Percentiles rank a stretch among this genome's conserved stretches.
Evolutionary conservation across 2,888 invertebrate species (phyloP).

Genomic region (Dendrolimus pini): DNA sequence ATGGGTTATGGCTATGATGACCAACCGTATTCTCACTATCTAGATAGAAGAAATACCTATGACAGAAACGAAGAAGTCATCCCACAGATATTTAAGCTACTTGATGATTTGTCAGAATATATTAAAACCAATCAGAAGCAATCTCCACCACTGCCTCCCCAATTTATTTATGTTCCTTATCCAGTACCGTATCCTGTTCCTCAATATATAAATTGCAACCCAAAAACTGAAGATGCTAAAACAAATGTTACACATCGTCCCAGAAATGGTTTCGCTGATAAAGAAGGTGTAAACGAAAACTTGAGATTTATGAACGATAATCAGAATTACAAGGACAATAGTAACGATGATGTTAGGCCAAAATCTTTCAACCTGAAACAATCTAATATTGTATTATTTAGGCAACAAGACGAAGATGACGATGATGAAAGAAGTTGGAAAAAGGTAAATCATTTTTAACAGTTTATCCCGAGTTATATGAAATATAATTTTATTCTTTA

Average conservation of each 20-base stretch:
- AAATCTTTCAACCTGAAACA: conserved; percentile 41
- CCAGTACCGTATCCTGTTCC: conserved; percentile 39
- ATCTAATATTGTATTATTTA: conserved; percentile 19
- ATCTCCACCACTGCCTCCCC: conserved; percentile 38
- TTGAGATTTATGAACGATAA: conserved; percentile 38
- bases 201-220: conserved; percentile 24
- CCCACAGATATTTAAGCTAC: conserved; percentile 37
- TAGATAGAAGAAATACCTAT: conserved; percentile 36
- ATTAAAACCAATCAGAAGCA: conserved; percentile 31
- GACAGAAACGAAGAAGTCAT: conserved; percentile 38
- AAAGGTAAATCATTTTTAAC: conserved; percentile 19
- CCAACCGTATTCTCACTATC: conserved; percentile 29
- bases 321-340: conserved; percentile 23
- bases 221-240: conserved; percentile 6
- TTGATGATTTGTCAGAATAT: conserved; percentile 46
- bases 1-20: conserved; percentile 43
- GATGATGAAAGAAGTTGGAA: conserved; percentile 27
- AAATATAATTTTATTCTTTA: conserved; percentile 2
- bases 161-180: conserved; percentile 53
- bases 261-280: conserved; percentile 1
- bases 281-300: conserved; percentile 46
- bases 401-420: conserved; percentile 25
- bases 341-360: conserved; percentile 40
- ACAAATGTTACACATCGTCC: conserved; percentile 26
- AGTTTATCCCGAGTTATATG: no score